phyloP scores from a whole-genome alignment of 2,888 invertebrate species.

The Dasysyrphus albostriatus region DNA sequence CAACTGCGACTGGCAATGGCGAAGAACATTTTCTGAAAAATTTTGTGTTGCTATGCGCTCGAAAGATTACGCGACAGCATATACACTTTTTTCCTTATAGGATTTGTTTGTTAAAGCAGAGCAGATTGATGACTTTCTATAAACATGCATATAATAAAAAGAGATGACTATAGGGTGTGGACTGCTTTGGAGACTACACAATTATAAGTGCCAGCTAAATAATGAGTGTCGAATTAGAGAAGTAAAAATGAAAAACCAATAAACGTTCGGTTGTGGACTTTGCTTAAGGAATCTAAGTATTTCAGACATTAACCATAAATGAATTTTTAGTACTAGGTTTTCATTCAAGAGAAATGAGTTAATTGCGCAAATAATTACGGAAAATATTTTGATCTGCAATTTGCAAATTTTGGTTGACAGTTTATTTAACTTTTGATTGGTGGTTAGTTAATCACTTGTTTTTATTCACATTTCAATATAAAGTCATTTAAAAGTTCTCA shows the following conservation, averaged over 20 bases:
- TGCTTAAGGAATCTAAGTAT: background rate
- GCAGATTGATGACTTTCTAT: conserved; percentile 53
- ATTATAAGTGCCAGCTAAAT: conserved; percentile 31
- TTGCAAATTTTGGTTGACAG: too few species aligned
- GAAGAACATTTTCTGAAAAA: conserved; percentile 64
- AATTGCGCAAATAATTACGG: too few species aligned
- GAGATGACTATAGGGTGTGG: conserved; percentile 64
- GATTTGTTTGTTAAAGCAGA: conserved; percentile 63
- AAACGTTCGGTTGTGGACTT: conserved; percentile 34
- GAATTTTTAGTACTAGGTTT: background rate
- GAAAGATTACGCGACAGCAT: conserved; percentile 70
- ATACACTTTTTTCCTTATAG: conserved; percentile 63
- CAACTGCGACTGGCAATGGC: conserved; percentile 8
- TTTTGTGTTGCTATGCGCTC: conserved; percentile 74
- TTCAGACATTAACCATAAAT: background rate
- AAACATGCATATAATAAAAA: conserved; percentile 50
- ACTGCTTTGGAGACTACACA: conserved; percentile 57
- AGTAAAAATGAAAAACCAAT: background rate
- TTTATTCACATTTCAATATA: too few species aligned
- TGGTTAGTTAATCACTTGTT: too few species aligned
- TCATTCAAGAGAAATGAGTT: too few species aligned
- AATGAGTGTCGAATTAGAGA: background rate
- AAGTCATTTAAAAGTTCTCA: too few species aligned
- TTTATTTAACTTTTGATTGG: too few species aligned
- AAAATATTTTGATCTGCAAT: too few species aligned